Evolutionary conservation across 1,140 invertebrate genomes (phyloP).

Genomic region (Copidosoma floridanum): DNA sequence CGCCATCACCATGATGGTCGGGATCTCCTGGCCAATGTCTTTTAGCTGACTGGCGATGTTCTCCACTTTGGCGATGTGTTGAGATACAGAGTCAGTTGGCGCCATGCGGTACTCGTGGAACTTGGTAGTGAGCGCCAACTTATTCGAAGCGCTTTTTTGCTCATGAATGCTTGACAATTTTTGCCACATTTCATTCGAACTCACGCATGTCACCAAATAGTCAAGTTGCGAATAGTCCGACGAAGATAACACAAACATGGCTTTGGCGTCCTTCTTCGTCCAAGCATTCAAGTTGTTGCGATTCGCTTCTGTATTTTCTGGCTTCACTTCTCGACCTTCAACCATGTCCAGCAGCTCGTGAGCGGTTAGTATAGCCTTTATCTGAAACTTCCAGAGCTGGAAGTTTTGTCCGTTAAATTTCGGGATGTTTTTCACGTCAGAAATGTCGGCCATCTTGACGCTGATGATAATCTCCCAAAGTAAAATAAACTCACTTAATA

Average conservation of each 20-base stretch:
- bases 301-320: neutral
- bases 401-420: too few relatives aligned
- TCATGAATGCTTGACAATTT: too few relatives aligned
- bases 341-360: constrained; percentile 15
- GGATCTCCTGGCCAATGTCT: too few relatives aligned
- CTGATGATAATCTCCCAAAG: too few relatives aligned
- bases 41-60: too few relatives aligned
- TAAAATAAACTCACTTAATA: too few relatives aligned
- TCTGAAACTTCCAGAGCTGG: too few relatives aligned
- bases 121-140: constrained; percentile 14
- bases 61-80: too few relatives aligned
- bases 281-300: constrained; percentile 6
- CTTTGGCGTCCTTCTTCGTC: constrained; percentile 20
- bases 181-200: constrained; percentile 22
- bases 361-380: too few relatives aligned
- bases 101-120: constrained; percentile 25
- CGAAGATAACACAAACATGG: constrained; percentile 23
- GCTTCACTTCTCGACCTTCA: constrained; percentile 14
- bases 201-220: constrained; percentile 16
- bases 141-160: too few relatives aligned
- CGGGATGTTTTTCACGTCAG: constrained; percentile 44
- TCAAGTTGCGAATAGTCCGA: constrained; percentile 14
- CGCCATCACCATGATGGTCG: constrained; percentile 15
- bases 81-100: neutral
- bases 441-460: constrained; percentile 43